Evolutionary conservation across 2,113 vertebrate genomes (phyloP), one percentile per base, ranked within the genome.

Genomic region (Passer montanus): DNA sequence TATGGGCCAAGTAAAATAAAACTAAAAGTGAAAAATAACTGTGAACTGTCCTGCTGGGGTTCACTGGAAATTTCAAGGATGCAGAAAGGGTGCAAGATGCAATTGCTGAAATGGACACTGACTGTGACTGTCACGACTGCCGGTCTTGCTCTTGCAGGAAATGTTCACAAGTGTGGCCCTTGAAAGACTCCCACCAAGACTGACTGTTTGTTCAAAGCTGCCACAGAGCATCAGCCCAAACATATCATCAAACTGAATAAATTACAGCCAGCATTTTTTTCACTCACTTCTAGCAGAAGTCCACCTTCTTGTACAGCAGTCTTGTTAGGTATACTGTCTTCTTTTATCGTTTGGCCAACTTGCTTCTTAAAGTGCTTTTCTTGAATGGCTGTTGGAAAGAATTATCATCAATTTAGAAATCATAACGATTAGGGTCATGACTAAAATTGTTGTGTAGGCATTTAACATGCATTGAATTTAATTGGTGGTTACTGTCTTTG

Each of bases 261-360:
- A 50, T 49, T 15, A 62, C 20, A 82, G 31, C 14, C 28, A 59
- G 39, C 3, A 2, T 84, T 90, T 95, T 95, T 93, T 88, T 82
- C 86, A 97, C 98, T 98, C 98, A 99, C 99, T 97, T 99, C 99
- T 90, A 99, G 98, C n/a, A 99, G 97, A 84, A 99, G 98, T 96
- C 97, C 97, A 93, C 98, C 99, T 97, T 99, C 99, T 90, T 98
- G 98, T 89, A 98, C 90, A 3, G 89, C 15, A 58, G 94, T 83
- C 70, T 95, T 97, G 90, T 92, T 95, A 70, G 81, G 44, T 7
- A 95, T 73, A 35, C 79, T 53, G 44, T 96, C 95, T 63, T 98
- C 98, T 95, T 98, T 98, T 69, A 98, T 97, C 10, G 72, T 92
- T 85, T 98, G 98, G 69, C 97, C 97, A 52, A 62, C 96, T 52